Evolutionary conservation across 2,888 invertebrate species (phyloP), one percentile per base, ranked within the genome.

Genomic region (Stenodera caucasica): DNA sequence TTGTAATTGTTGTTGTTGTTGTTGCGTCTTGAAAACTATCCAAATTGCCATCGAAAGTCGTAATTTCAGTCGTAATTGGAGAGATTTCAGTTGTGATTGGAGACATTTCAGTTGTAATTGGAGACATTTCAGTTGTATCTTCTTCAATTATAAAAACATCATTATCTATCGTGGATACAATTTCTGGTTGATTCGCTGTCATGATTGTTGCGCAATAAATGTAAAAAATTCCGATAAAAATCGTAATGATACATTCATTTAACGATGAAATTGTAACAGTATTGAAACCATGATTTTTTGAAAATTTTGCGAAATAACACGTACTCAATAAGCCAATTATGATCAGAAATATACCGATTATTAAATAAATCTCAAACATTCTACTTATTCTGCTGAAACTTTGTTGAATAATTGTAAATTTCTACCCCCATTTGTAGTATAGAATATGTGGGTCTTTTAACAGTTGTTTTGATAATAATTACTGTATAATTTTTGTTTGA

Each of bases 191-290:
- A 30, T 62, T 56, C 12, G 32, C 55, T 49, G 67, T 59, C 49
- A 69, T 53, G 40, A 71, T 51, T 1, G 63, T 50, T 23, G 70
- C 66, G 11, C 68, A 67, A 62, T 72, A 76, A 21, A 79, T 64
- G 63, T 78, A 78, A 63, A 79, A 72, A 35, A 75, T 58, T 50
- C 78, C 79, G 49, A 80, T 73, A 12, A 74, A 60, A 49, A 76
- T 63, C n/a, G 78, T 75, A 15, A 75, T 70, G 50, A 76, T 55
- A 14, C 73, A 72, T 65, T 80, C 78, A 11, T 74, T 73, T 37
- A 77, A 49, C 11, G 72, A 67, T 49, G 70, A 55, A 21, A 73
- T 60, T 14, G 60, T 60, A 12, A 66, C 64, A 55, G 65, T 66
- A 18, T 66, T 63, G n/a, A 66, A 66, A 58, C 68, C 69, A 49